Evolutionary conservation across 2,888 invertebrate species (phyloP).

Genomic region (Phyllotreta cruciferae): DNA sequence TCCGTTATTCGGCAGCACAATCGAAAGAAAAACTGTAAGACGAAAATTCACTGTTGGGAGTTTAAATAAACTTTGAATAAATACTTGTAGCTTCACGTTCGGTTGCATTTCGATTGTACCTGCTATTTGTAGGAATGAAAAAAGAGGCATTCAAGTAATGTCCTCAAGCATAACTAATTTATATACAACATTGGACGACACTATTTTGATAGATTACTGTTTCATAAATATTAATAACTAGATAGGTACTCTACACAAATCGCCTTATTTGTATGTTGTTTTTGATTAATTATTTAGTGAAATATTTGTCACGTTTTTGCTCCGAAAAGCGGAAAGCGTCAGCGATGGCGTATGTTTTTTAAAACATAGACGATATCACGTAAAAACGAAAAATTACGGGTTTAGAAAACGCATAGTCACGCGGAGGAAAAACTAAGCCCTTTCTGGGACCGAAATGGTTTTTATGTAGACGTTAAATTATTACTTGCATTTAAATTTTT

Average conservation of each 20-base stretch:
- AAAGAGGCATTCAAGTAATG: conserved; percentile 2
- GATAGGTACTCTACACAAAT: no score
- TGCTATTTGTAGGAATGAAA: neutral
- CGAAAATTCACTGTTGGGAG: neutral
- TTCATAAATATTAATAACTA: no score
- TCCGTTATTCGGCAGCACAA: neutral
- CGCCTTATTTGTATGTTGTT: no score
- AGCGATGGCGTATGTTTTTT: no score
- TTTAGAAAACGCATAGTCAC: conserved; percentile 5
- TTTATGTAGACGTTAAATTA: conserved; percentile 19
- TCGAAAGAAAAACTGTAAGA: neutral
- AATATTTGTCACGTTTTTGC: no score
- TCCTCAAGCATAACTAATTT: neutral
- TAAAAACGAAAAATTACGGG: conserved; percentile 4
- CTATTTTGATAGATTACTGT: no score
- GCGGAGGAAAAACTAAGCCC: conserved; percentile 9
- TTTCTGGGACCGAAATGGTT: neutral
- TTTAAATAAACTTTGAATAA: conserved; percentile 12
- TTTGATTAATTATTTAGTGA: no score
- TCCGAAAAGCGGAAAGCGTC: no score
- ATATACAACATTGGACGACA: no score
- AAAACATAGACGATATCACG: neutral
- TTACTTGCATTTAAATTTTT: conserved; percentile 21
- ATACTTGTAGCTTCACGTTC: conserved; percentile 1
- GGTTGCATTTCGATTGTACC: conserved; percentile 1